These are phyloP conservation scores for Telenomus remus DNA, from an alignment of 1,140 invertebrate genomes.

Conservation along the genomic window DNA sequence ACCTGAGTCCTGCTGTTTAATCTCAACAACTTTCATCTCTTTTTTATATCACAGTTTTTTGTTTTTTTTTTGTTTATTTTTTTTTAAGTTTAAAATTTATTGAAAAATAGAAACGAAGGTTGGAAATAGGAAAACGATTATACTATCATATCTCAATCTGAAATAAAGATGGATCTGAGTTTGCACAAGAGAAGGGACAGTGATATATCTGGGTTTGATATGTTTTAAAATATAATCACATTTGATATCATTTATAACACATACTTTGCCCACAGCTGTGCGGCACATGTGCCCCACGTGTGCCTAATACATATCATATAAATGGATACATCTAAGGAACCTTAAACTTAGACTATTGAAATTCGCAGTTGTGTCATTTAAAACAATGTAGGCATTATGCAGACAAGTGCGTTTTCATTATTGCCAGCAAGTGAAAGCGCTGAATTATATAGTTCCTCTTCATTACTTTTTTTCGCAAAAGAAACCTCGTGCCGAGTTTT, in stretches of 20 bases:
- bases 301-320: constrained; percentile 47
- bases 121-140: too few species aligned
- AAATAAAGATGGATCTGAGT: too few species aligned
- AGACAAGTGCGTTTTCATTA: not conserved
- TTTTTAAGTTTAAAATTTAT: too few species aligned
- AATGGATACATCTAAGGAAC: constrained; percentile 38
- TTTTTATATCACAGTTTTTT: not conserved
- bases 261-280: constrained; percentile 48
- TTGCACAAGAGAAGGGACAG: too few species aligned
- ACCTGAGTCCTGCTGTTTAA: not conserved
- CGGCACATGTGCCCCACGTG: constrained; percentile 44
- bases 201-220: constrained; percentile 22
- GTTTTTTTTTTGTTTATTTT: not conserved
- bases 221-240: constrained; percentile 47
- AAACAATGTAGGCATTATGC: constrained; percentile 2
- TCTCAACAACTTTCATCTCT: not conserved
- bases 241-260: constrained; percentile 43
- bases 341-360: constrained; percentile 30
- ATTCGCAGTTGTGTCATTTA: constrained; percentile 24
- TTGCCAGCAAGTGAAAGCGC: too few species aligned
- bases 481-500: too few species aligned
- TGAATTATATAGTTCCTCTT: too few species aligned
- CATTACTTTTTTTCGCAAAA: too few species aligned
- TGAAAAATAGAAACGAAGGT: too few species aligned
- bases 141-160: not conserved